phyloP scores from a whole-genome alignment of 2,888 invertebrate genomes.

The Plebejus melissa region DNA sequence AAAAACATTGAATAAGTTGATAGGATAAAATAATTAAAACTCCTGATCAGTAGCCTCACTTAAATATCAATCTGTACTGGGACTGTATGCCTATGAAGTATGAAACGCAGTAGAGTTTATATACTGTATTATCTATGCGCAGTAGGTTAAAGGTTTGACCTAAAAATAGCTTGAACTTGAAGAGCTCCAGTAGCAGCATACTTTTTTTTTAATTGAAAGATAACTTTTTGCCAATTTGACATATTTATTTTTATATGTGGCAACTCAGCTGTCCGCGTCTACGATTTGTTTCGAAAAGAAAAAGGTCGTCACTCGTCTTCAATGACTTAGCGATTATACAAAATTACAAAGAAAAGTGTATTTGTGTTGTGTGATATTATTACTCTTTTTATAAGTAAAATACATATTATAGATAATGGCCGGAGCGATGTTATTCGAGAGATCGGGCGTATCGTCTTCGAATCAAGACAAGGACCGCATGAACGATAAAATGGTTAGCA shows the following conservation, averaged over 20 bases:
- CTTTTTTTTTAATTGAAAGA: too few relatives aligned
- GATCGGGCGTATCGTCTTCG: constrained; percentile 87
- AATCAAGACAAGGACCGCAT: constrained; percentile 87
- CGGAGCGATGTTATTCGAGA: constrained; percentile 93
- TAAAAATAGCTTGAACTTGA: too few relatives aligned
- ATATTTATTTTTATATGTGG: constrained; percentile 40
- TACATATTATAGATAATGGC: constrained; percentile 82
- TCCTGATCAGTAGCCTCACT: too few relatives aligned
- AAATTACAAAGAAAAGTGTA: constrained; percentile 76
- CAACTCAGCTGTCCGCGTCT: constrained; percentile 68
- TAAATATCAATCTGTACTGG: too few relatives aligned
- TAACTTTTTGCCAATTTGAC: constrained; percentile 1
- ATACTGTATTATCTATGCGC: too few relatives aligned
- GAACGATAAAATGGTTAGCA: constrained; percentile 87
- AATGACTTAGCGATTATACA: constrained; percentile 78
- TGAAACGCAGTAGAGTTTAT: too few relatives aligned
- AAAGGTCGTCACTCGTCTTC: constrained; percentile 58
- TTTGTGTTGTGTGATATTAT: constrained; percentile 64
- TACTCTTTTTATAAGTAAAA: constrained; percentile 66
- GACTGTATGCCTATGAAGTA: too few relatives aligned
- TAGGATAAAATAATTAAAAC: neutral
- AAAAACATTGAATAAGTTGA: too few relatives aligned
- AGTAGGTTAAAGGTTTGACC: too few relatives aligned
- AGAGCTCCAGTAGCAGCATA: too few relatives aligned
- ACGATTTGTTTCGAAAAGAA: constrained; percentile 74